Conservation (phyloP, 53 echinoderm and acorn worm species). For the Echinarachnius parma region DNA sequence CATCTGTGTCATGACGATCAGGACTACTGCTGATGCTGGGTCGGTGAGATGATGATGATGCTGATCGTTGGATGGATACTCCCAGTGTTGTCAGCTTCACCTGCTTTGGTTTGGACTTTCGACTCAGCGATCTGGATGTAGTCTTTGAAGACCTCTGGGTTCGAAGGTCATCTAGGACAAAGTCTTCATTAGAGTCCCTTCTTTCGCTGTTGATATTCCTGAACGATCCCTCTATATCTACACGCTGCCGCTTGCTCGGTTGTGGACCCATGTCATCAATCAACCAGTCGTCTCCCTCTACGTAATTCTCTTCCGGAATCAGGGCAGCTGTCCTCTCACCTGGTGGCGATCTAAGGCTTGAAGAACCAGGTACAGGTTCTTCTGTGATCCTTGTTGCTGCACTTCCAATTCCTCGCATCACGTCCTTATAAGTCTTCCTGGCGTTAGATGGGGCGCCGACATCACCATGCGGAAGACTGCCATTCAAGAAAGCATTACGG, state of each 20-base stretch:
- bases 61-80: neutral
- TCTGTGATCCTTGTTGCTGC: conserved; percentile 61
- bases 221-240: conserved; percentile 52
- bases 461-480: neutral
- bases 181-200: no score
- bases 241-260: conserved; percentile 74
- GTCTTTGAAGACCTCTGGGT: neutral
- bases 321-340: conserved; percentile 38
- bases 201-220: conserved; percentile 15
- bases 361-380: conserved; percentile 2
- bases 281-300: conserved; percentile 85
- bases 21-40: no score
- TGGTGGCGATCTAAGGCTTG: neutral
- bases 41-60: no score
- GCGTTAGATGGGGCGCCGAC: conserved; percentile 20
- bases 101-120: conserved; percentile 64
- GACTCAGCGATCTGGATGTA: conserved; percentile 43
- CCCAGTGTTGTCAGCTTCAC: conserved; percentile 64
- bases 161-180: neutral
- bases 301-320: conserved; percentile 74
- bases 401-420: conserved; percentile 72
- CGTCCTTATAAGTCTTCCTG: conserved; percentile 54
- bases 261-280: conserved; percentile 60
- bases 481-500: conserved; percentile 1
- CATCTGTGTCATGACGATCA: no score